A percentile compares a stretch with the other conserved stretches of the same genome.
Evolutionary conservation across 2,888 invertebrate species (phyloP).

Genomic region (Arctia plantaginis): DNA sequence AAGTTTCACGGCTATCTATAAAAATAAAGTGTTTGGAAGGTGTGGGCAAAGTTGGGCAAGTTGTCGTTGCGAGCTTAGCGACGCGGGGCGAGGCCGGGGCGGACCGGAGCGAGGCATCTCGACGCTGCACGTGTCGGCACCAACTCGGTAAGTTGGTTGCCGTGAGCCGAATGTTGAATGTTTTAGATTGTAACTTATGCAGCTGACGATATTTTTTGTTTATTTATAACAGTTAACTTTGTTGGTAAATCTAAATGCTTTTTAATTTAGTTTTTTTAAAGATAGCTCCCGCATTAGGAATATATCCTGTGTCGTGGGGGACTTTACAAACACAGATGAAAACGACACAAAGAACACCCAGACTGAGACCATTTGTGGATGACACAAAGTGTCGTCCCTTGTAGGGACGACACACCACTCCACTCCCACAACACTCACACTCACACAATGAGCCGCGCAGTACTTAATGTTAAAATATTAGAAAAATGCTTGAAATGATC

Average conservation of each 20-base stretch:
- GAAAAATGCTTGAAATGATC: too few species aligned
- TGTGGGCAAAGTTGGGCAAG: constrained; percentile 37
- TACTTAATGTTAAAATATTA: too few species aligned
- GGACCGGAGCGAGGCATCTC: constrained; percentile 9
- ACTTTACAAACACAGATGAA: too few species aligned
- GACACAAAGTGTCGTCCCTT: too few species aligned
- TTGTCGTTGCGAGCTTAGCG: constrained; percentile 38
- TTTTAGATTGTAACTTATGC: constrained; percentile 23
- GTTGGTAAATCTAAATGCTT: background rate
- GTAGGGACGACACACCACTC: too few species aligned
- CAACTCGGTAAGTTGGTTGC: constrained; percentile 27
- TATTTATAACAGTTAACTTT: constrained; percentile 22
- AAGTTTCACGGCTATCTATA: constrained; percentile 56
- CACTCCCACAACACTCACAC: too few species aligned
- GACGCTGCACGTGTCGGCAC: constrained; percentile 25
- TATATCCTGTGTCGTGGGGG: too few species aligned
- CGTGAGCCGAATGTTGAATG: constrained; percentile 28
- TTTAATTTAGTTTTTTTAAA: background rate
- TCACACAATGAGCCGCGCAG: too few species aligned
- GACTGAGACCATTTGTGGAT: too few species aligned
- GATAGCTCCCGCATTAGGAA: too few species aligned
- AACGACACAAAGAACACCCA: too few species aligned
- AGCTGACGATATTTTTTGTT: constrained; percentile 47
- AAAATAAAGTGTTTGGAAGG: constrained; percentile 54
- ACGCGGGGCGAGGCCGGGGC: constrained; percentile 15